These are phyloP conservation scores for Eunapius fragilis DNA, from an alignment of 37 sponge, comb jelly and placozoan genomes.

Conservation along the genomic window DNA sequence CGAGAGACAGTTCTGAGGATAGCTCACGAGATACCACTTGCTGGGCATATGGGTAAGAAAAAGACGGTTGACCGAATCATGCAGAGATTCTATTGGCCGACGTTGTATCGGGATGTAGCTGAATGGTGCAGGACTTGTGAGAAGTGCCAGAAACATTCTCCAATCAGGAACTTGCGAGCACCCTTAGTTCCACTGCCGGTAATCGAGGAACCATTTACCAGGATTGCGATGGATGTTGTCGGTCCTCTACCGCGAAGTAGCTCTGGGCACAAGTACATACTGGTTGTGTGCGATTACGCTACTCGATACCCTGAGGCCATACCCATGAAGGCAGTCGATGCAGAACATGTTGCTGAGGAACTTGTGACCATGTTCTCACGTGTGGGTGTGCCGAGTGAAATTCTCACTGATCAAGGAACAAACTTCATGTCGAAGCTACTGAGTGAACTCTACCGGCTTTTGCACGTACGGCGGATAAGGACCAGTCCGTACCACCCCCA, in stretches of 20 bases:
- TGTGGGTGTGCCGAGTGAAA: constrained; percentile 21
- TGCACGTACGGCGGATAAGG: no score
- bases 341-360: constrained; percentile 31
- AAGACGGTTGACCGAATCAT: background rate
- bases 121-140: no score
- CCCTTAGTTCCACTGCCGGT: constrained; percentile 25
- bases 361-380: constrained; percentile 19
- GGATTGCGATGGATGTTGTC: constrained; percentile 43
- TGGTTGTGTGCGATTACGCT: constrained; percentile 36
- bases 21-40: no score
- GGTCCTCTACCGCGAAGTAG: constrained; percentile 13
- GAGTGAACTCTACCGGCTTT: background rate
- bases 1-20: no score
- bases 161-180: constrained; percentile 1
- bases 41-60: no score
- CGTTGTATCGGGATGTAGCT: background rate
- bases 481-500: no score
- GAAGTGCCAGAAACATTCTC: constrained; percentile 32
- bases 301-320: constrained; percentile 29
- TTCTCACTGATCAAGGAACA: constrained; percentile 34
- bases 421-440: constrained; percentile 26
- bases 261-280: constrained; percentile 14
- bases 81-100: background rate
- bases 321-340: constrained; percentile 28
- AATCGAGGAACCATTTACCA: constrained; percentile 22